These are phyloP conservation scores for Echinops telfairi DNA, from an alignment of 2,113 vertebrate genomes.

Conservation along the genomic window DNA sequence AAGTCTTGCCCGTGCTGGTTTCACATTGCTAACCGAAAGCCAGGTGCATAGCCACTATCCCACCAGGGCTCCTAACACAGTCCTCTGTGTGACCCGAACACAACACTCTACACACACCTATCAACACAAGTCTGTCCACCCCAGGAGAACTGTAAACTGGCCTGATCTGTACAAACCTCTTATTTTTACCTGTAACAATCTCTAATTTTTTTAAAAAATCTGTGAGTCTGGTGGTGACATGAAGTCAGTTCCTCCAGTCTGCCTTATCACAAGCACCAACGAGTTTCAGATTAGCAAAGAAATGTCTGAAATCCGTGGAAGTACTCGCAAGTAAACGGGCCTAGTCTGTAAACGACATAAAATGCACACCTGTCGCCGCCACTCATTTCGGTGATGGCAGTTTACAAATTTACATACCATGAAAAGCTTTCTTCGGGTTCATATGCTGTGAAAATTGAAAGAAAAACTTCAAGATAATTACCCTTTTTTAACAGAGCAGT, in stretches of 20 bases:
- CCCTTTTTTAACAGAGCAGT: slow-evolving; percentile 84
- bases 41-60: too few relatives aligned
- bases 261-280: slow-evolving; percentile 17
- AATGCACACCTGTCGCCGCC: slow-evolving; percentile 84
- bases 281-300: not conserved
- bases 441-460: slow-evolving; percentile 87
- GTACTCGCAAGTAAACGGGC: slow-evolving; percentile 68
- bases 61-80: too few relatives aligned
- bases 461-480: slow-evolving; percentile 88
- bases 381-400: slow-evolving; percentile 83
- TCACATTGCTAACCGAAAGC: too few relatives aligned
- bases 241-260: not conserved
- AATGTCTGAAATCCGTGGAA: slow-evolving; percentile 73
- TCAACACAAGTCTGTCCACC: not conserved
- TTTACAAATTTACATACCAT: slow-evolving; percentile 85
- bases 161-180: slow-evolving; percentile 18
- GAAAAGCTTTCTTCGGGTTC: slow-evolving; percentile 86
- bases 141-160: slow-evolving; percentile 26
- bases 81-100: too few relatives aligned
- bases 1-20: too few relatives aligned
- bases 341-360: slow-evolving; percentile 78
- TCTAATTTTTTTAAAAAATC: slow-evolving; percentile 42
- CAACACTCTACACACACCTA: not conserved
- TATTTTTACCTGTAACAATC: slow-evolving; percentile 11
- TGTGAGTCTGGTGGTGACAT: not conserved